Evolutionary conservation across 2,797 vertebrate species (phyloP), one percentile per base, ranked within the genome.

Genomic region (Propithecus perrieri): DNA sequence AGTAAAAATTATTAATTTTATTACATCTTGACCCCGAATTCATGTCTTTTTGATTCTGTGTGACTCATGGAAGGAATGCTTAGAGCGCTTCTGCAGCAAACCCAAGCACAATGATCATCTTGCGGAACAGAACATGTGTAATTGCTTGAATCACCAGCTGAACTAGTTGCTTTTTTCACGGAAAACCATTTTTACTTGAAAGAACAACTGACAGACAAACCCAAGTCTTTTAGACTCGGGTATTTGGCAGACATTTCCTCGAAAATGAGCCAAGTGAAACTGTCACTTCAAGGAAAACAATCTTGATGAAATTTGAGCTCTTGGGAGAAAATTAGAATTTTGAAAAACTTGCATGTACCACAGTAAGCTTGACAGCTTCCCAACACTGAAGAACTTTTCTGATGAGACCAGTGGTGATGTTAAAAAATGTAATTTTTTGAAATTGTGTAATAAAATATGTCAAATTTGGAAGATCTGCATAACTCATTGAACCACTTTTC

Each of bases 241-340:
- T 67, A 38, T 91, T n/a, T 89, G 76, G 85, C 85, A 95, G 88
- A 74, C 53, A 63, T 85, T 94, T 95, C 57, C 85, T 91, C 35
- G 9, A 91, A 89, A 88, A 57, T 28, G n/a, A 93, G 93, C 67
- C 85, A 75, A 69, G 76, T 24, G 41, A 94, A 48, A 83, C 67
- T 93, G 94, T 92, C 93, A 83, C 74, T 90, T 94, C 28, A 72
- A 92, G 63, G 91, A 74, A 97, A 97, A 92, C 65, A 92, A 76
- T 72, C 57, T 43, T 80, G 94, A 91, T 93, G 83, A 91, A 95
- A 97, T 89, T 76, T 69, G 41, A 90, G 72, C 79, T 91, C 95
- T 95, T 88, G 24, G 94, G 89, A 97, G 96, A 92, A 96, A 97
- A 97, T 95, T 35, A 91, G 33, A 85, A 94, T 83, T 86, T 88